Evolutionary conservation across 2,113 vertebrate genomes (phyloP).

Genomic region (Varanus salvator): DNA sequence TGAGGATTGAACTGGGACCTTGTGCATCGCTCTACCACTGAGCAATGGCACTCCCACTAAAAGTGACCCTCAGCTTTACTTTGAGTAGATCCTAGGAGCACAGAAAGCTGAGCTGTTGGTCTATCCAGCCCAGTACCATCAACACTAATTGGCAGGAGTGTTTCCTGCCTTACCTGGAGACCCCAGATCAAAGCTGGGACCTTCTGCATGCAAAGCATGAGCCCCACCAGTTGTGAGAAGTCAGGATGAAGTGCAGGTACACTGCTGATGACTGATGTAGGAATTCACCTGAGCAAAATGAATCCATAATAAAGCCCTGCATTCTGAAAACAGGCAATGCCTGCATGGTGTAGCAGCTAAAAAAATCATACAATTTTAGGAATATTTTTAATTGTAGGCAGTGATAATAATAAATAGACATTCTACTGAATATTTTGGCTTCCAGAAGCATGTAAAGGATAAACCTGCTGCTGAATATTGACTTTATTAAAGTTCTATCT

Average conservation of each 20-base stretch:
- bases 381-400: not conserved
- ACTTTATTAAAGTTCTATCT: conserved; percentile 21
- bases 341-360: not conserved
- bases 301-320: not conserved
- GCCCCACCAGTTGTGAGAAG: too few species aligned
- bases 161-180: too few species aligned
- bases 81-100: too few species aligned
- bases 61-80: too few species aligned
- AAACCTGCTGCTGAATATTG: not conserved
- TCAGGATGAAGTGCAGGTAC: too few species aligned
- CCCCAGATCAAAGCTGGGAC: too few species aligned
- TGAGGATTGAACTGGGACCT: too few species aligned
- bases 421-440: not conserved
- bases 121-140: too few species aligned
- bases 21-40: too few species aligned
- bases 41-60: too few species aligned
- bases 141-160: too few species aligned
- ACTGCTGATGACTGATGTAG: not conserved
- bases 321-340: not conserved
- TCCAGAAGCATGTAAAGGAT: not conserved
- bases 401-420: not conserved
- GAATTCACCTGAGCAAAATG: not conserved
- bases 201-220: not conserved
- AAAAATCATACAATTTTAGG: not conserved
- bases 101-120: too few species aligned